Evolutionary conservation across 1,140 invertebrate species (phyloP).

Genomic region (Telenomus remus): DNA sequence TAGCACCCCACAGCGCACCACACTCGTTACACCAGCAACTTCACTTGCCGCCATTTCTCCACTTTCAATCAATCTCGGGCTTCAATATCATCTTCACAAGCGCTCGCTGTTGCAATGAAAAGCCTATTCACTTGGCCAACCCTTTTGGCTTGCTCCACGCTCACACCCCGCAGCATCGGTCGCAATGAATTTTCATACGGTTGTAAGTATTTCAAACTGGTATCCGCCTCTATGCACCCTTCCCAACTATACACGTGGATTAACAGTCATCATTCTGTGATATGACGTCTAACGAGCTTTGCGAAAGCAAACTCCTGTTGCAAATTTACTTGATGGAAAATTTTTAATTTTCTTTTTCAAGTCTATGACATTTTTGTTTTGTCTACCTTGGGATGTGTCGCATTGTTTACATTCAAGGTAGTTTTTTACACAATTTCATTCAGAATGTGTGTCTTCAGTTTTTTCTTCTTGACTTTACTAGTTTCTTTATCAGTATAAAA

Average conservation of each 20-base stretch:
- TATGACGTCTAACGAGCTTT: conserved; percentile 19
- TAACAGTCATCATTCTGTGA: conserved; percentile 20
- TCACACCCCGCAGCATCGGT: conserved; percentile 32
- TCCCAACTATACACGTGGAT: conserved; percentile 21
- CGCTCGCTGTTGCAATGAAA: conserved; percentile 34
- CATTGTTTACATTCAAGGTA: conserved; percentile 21
- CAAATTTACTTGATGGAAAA: conserved; percentile 1
- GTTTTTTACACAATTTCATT: too few species aligned
- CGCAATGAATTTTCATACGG: conserved; percentile 22
- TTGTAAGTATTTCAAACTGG: conserved; percentile 12
- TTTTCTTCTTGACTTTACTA: not conserved
- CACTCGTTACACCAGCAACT: conserved; percentile 60
- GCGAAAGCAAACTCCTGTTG: not conserved
- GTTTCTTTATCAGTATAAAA: conserved; percentile 3
- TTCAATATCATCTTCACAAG: conserved; percentile 69
- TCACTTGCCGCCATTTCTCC: conserved; percentile 65
- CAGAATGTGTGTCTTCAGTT: not conserved
- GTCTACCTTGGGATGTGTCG: conserved; percentile 42
- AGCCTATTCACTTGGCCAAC: conserved; percentile 25
- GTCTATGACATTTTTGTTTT: not conserved
- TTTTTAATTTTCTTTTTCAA: conserved; percentile 8
- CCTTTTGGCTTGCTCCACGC: conserved; percentile 17
- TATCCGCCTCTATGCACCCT: conserved; percentile 13
- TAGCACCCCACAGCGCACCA: conserved; percentile 60
- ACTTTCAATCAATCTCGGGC: conserved; percentile 57